phyloP scores from a whole-genome alignment of 2,113 vertebrate species.

The Urocolius indicus region DNA sequence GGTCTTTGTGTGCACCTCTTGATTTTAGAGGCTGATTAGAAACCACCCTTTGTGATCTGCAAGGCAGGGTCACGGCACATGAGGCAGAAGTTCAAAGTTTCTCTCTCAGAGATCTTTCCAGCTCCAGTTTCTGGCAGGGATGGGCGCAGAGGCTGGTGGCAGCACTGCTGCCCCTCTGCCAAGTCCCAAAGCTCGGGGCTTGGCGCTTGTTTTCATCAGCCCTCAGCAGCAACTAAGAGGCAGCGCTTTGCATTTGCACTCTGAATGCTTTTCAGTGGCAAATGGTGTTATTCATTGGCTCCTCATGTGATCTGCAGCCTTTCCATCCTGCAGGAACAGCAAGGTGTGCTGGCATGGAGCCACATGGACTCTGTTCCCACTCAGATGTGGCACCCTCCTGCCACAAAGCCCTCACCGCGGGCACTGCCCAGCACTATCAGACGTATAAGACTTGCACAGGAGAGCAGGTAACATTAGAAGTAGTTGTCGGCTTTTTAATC shows the following conservation, averaged over 20 bases:
- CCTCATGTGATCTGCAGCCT: neutral
- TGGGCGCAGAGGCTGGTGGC: neutral
- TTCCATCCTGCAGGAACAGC: neutral
- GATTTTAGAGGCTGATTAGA: neutral
- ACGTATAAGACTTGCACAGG: neutral
- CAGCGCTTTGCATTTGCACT: neutral
- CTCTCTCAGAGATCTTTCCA: neutral
- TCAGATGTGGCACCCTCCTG: neutral
- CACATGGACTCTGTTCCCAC: neutral
- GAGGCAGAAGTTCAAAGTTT: neutral
- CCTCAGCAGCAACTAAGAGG: neutral
- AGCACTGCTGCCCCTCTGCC: neutral
- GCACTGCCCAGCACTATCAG: neutral
- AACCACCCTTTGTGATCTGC: neutral
- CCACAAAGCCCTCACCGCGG: neutral
- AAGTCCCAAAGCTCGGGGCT: neutral
- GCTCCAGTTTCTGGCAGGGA: neutral
- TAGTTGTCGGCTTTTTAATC: neutral
- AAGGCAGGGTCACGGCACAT: neutral
- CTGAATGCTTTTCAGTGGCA: neutral
- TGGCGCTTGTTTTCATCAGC: neutral
- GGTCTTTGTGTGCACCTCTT: neutral
- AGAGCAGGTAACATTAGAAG: neutral
- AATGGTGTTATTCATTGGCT: neutral
- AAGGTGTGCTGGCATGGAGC: neutral